Conservation (phyloP, 2,113 vertebrate genomes). For the Corapipo altera region DNA sequence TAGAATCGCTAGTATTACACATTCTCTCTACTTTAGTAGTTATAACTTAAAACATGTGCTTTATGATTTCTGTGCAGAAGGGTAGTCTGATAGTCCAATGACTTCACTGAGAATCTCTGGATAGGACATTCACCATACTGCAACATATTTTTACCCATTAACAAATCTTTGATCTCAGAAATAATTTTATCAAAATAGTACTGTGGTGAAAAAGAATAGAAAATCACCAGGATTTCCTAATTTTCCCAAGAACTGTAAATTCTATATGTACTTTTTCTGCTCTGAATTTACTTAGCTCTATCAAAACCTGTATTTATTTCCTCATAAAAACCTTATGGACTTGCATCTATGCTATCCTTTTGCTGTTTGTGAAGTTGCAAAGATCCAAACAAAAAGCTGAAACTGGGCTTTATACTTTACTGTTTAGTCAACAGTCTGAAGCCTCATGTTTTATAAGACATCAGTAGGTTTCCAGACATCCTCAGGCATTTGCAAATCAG, state of each 20-base stretch:
- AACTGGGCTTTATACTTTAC: not conserved
- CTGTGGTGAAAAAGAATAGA: not conserved
- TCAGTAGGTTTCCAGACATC: not conserved
- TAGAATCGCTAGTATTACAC: not conserved
- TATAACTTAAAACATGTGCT: not conserved
- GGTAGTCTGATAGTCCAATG: not conserved
- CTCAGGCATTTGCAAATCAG: not conserved
- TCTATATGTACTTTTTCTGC: not conserved
- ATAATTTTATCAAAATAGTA: not conserved
- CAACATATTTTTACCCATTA: not conserved
- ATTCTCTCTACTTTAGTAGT: not conserved
- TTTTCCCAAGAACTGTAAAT: not conserved
- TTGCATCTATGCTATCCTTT: not conserved
- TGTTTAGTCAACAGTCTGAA: not conserved
- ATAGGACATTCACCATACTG: not conserved
- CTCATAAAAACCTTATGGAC: not conserved
- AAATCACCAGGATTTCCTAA: not conserved
- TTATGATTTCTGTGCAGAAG: not conserved
- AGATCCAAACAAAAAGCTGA: not conserved
- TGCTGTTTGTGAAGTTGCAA: not conserved
- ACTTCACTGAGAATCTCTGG: not conserved
- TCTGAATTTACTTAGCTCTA: not conserved
- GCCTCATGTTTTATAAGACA: not conserved
- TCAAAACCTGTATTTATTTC: not conserved
- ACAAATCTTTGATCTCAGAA: not conserved